phyloP scores from a whole-genome alignment of 2,797 vertebrate species.

The Rhyacichthys aspro region DNA sequence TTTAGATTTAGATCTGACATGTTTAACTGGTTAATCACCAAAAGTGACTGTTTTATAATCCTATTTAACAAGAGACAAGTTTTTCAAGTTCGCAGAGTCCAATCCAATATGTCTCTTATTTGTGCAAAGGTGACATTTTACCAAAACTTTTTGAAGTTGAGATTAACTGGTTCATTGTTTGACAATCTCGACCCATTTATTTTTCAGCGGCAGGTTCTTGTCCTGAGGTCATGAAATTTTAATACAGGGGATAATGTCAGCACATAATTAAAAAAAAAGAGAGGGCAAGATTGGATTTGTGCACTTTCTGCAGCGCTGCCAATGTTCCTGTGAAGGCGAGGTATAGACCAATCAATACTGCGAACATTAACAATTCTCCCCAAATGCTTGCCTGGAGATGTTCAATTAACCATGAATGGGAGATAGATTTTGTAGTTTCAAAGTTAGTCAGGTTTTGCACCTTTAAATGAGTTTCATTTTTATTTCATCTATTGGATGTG shows the following conservation, averaged over 20 bases:
- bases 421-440: slow-evolving; percentile 52
- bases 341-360: slow-evolving; percentile 62
- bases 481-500: slow-evolving; percentile 25
- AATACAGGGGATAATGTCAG: slow-evolving; percentile 64
- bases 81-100: neutral
- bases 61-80: neutral
- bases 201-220: slow-evolving; percentile 44
- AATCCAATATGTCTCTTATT: slow-evolving; percentile 5
- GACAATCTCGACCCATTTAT: slow-evolving; percentile 40
- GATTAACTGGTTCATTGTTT: slow-evolving; percentile 34
- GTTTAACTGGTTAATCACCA: too few relatives aligned
- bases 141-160: slow-evolving; percentile 17
- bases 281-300: slow-evolving; percentile 55
- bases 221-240: slow-evolving; percentile 65
- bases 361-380: slow-evolving; percentile 58
- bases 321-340: slow-evolving; percentile 41
- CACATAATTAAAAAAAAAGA: slow-evolving; percentile 57
- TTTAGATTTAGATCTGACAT: too few relatives aligned
- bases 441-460: slow-evolving; percentile 42
- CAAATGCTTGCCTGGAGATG: slow-evolving; percentile 58
- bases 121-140: slow-evolving; percentile 15
- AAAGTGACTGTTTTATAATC: too few relatives aligned
- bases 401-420: slow-evolving; percentile 60
- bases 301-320: slow-evolving; percentile 39
- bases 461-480: slow-evolving; percentile 35